These are phyloP conservation scores for Cranoglanis bouderius DNA, from an alignment of 2,113 vertebrate genomes.

Conservation along the genomic window DNA sequence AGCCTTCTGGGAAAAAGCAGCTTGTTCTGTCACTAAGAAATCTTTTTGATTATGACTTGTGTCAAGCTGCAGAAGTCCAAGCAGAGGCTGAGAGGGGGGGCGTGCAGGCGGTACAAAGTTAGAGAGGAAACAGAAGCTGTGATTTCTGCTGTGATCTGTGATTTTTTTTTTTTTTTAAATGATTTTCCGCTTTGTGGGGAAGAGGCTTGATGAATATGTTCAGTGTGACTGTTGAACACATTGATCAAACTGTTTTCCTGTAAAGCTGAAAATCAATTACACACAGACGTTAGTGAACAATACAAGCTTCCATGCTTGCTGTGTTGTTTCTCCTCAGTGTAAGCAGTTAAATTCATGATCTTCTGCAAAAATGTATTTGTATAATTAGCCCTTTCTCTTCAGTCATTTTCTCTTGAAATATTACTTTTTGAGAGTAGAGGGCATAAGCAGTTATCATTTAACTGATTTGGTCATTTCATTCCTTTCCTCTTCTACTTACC, in stretches of 20 bases:
- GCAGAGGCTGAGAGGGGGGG: neutral
- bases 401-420: constrained; percentile 4
- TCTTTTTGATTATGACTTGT: constrained; percentile 49
- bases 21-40: constrained; percentile 35
- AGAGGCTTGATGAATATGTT: constrained; percentile 15
- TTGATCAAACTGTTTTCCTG: constrained; percentile 30
- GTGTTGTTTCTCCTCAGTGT: neutral
- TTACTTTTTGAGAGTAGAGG: constrained; percentile 30
- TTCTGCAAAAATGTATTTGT: constrained; percentile 27
- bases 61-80: constrained; percentile 33
- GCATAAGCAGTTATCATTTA: constrained; percentile 53
- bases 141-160: neutral
- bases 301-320: constrained; percentile 3
- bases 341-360: constrained; percentile 23
- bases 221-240: constrained; percentile 8
- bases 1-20: constrained; percentile 12
- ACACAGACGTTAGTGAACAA: constrained; percentile 1
- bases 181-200: neutral
- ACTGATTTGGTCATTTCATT: constrained; percentile 40
- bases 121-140: neutral
- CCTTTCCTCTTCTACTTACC: constrained; percentile 32
- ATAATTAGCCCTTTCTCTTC: constrained; percentile 32
- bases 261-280: constrained; percentile 30
- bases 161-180: neutral
- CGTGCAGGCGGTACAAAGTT: neutral